A percentile compares a stretch with the other conserved stretches of the same genome.
Evolutionary conservation across 2,888 invertebrate species (phyloP).

Genomic region (Cheilosia scutellata): DNA sequence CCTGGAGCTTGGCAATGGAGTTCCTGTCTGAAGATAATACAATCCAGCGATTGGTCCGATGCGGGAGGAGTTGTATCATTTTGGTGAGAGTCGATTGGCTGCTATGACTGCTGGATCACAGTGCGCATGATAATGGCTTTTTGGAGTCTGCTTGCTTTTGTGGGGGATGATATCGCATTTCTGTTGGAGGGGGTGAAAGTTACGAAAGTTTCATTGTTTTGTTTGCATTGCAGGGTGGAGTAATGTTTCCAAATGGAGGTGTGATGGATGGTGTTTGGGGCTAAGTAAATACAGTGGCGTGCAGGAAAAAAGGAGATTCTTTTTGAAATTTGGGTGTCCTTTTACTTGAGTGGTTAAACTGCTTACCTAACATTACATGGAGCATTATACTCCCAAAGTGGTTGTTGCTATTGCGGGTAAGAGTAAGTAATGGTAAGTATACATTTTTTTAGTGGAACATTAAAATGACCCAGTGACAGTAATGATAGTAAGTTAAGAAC

Average conservation of each 20-base stretch:
- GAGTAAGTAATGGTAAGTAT: no score
- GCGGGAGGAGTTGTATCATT: conserved; percentile 67
- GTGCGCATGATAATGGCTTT: conserved; percentile 77
- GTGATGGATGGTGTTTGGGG: conserved; percentile 38
- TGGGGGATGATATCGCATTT: conserved; percentile 61
- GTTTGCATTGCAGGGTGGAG: conserved; percentile 76
- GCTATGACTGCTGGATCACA: conserved; percentile 77
- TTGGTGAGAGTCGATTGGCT: conserved; percentile 79
- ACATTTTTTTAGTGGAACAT: no score
- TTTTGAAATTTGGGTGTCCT: neutral
- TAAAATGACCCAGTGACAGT: no score
- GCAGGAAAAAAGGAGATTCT: neutral
- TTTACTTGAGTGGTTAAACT: neutral
- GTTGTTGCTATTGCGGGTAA: no score
- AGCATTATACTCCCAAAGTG: no score
- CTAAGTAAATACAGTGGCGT: conserved; percentile 55
- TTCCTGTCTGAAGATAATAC: conserved; percentile 78
- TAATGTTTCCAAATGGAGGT: conserved; percentile 45
- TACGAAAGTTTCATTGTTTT: conserved; percentile 71
- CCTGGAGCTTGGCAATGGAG: conserved; percentile 63
- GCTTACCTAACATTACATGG: no score
- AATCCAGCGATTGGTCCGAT: conserved; percentile 77
- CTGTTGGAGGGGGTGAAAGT: conserved; percentile 51
- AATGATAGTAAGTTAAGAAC: no score
- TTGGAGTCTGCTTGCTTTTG: conserved; percentile 69